Base-by-base conservation (phyloP, 2,888 invertebrate genomes). In the Microchrysa polita region DNA sequence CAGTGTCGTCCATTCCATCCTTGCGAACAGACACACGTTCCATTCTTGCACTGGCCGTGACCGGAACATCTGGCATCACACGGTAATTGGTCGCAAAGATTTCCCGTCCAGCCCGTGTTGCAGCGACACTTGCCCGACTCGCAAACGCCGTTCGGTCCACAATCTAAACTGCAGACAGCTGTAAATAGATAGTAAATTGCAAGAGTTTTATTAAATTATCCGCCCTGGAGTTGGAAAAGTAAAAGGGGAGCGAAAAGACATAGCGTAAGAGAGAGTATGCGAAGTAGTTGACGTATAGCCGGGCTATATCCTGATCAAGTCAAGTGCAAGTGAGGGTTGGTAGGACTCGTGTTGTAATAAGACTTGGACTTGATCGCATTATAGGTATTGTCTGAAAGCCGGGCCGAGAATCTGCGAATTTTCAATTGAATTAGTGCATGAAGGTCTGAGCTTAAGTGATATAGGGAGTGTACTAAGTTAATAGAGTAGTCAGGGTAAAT, bases 1-100 rank as follows among this genome's bases (percentile, higher is more conserved):
- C 99, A 99, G 84, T 98, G 97, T 80, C 93, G 91, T 78, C 99
- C 99, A 84, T 98, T 98, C 98, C 98, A 99, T 77, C 98, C 98
- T 83, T 95, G 94, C 72, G 95, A 93, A 84, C 99, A 99, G 73
- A 96, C 93, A 84, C 99, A 99, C 67, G 96, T 97, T 75, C 98
- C 98, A 85, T 98, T 98, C 83, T 94, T 93, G 87, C 99, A 99
- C 83, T 95, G 95, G 20, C 99, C 99, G 82, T 98, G 97, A 80
- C 94, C 94, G 72, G 93, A 92, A 85, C 99, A 99, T 76, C 96
- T 90, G 76, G 89, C 86, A 84, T 98, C 97, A 85, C 98, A 98
- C 23, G 95, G 94, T 78, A 94, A 88, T 81, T 95, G 94, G 85
- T 95, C 95, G 84, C 98, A 98, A 76, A 93, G 90, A 72, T 93